phyloP scores from a whole-genome alignment of 2,888 invertebrate genomes.

The Ornithoptera priamus region DNA sequence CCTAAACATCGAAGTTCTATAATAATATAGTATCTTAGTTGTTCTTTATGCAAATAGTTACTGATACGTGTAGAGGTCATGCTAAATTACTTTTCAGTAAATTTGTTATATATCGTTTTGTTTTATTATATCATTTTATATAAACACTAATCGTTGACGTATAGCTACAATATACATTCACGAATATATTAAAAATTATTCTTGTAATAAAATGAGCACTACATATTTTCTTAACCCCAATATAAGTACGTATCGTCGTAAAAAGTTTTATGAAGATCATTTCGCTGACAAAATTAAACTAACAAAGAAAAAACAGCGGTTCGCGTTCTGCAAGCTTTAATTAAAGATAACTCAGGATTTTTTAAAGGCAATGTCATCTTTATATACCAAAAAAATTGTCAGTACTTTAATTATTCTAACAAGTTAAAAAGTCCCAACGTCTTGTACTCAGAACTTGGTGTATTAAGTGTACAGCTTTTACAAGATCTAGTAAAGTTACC shows the following conservation, averaged over 20 bases:
- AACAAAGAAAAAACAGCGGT: constrained; percentile 13
- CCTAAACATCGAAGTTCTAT: too few species aligned
- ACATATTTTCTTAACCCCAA: background rate
- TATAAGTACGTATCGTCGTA: constrained; percentile 9
- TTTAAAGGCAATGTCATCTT: constrained; percentile 27
- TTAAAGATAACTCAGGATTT: constrained; percentile 23
- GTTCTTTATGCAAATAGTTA: too few species aligned
- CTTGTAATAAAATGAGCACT: background rate
- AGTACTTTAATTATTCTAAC: constrained; percentile 19
- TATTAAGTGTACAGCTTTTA: constrained; percentile 10
- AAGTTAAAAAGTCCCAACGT: constrained; percentile 8
- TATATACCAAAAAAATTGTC: constrained; percentile 21
- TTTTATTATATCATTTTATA: too few species aligned
- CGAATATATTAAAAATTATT: too few species aligned
- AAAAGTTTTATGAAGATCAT: constrained; percentile 18
- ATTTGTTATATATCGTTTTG: too few species aligned
- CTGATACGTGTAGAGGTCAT: too few species aligned
- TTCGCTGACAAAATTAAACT: constrained; percentile 17
- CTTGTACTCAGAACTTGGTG: constrained; percentile 11
- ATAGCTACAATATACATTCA: too few species aligned
- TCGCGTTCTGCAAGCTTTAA: constrained; percentile 16
- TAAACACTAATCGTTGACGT: too few species aligned
- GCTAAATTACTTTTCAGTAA: too few species aligned
- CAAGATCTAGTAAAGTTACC: constrained; percentile 4
- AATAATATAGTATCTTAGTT: too few species aligned